Base-by-base conservation (phyloP, 2,113 vertebrate genomes). In the Motacilla tschutschensis region DNA sequence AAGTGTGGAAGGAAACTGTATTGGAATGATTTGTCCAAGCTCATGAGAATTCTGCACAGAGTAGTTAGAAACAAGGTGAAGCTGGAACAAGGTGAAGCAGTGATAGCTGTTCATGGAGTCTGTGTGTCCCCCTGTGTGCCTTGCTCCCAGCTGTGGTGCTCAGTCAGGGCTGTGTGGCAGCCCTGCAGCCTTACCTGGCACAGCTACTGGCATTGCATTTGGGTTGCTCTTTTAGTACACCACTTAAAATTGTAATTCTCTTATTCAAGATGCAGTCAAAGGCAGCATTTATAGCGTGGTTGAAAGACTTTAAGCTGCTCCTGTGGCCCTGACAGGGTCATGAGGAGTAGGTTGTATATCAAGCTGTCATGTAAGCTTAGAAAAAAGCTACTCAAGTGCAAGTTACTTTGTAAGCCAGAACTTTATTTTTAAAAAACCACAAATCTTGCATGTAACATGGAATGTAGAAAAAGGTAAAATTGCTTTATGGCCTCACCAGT, bases 131-230 rank as follows among this genome's bases (percentile, higher is more conserved):
- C 8, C 18, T 17, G 40, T 4, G 17, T 29, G 40, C 33, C n/a
- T 55, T 0, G 0, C 17, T 41, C 9, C 3, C 31, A 48, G 20
- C 8, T 11, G 0, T 0, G 17, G 31, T 12, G 63, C 35, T 9
- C 28, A 29, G 46, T 21, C 21, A 33, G 33, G 35, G 2, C 13
- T 5, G 5, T 15, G 55, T 12, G 72, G 35, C 55, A 59, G 50
- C 28, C 10, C 22, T 43, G 77, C 47, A 12, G 7, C 4, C 35
- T 43, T 21, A 31, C n/a, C 31, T 24, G 43, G 35, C 59, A 21
- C 16, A 33, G 48, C 40, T 46, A 0, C 63, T 12, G 9, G 1
- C 28, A 4, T 10, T 57, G 29, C 33, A 9, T 36, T 58, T 31
- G 44, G 12, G 31, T 16, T 33, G 19, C 2, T 1, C 17, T 47